Evolutionary conservation across 2,113 vertebrate genomes (phyloP).

Genomic region (Castor canadensis): DNA sequence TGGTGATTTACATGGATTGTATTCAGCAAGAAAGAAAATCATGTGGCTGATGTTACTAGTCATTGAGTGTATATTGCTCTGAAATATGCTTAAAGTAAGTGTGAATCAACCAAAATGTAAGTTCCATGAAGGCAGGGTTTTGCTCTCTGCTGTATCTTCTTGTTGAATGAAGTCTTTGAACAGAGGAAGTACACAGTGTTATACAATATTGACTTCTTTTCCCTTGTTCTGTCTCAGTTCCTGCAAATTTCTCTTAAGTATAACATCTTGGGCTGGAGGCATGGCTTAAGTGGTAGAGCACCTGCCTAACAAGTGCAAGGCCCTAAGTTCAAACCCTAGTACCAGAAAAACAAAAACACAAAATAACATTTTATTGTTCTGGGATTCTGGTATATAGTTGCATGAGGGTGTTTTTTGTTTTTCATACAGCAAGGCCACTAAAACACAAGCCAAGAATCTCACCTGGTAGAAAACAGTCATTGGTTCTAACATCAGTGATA

Average conservation of each 20-base stretch:
- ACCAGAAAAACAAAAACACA: too few species aligned
- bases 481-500: background rate
- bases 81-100: background rate
- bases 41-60: background rate
- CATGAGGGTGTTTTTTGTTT: background rate
- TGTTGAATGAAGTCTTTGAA: background rate
- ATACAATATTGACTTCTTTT: background rate
- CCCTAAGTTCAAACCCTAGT: too few species aligned
- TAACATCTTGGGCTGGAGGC: too few species aligned
- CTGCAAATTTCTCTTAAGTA: background rate
- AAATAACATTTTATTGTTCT: background rate
- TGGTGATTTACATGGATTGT: background rate
- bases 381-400: constrained; percentile 31
- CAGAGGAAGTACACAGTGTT: background rate
- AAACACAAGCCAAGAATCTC: background rate
- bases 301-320: too few species aligned
- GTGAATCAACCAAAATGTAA: background rate
- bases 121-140: background rate
- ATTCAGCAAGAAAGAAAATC: background rate
- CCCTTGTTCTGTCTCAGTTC: background rate
- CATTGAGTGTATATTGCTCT: background rate
- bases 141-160: background rate
- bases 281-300: too few species aligned
- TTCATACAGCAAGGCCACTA: background rate
- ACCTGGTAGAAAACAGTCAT: background rate